phyloP scores from a whole-genome alignment of 2,797 vertebrate genomes.

The Cichlasoma orientale region DNA sequence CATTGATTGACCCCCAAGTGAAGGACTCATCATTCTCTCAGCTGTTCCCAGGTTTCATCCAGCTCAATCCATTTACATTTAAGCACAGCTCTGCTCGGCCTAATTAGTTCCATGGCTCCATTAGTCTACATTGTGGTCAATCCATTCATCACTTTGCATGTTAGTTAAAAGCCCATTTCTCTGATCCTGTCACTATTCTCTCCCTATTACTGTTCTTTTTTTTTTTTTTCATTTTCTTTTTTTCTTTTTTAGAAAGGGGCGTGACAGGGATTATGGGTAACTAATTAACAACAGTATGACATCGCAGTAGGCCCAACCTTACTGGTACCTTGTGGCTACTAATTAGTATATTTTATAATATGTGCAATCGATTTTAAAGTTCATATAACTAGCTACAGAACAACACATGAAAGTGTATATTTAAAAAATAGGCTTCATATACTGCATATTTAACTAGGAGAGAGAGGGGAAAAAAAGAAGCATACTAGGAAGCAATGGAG shows the following conservation, averaged over 20 bases:
- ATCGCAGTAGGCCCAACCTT: slow-evolving; percentile 24
- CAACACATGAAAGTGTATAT: not conserved
- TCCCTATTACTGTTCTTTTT: slow-evolving; percentile 61
- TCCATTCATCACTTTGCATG: slow-evolving; percentile 81
- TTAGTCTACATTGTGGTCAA: slow-evolving; percentile 80
- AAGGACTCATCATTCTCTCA: slow-evolving; percentile 81
- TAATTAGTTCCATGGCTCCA: slow-evolving; percentile 85
- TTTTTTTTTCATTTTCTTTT: not conserved
- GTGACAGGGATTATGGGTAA: slow-evolving; percentile 59
- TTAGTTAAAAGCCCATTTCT: slow-evolving; percentile 80
- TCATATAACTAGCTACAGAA: not conserved
- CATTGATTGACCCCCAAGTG: slow-evolving; percentile 78
- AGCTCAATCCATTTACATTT: slow-evolving; percentile 85
- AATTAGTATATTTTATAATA: slow-evolving; percentile 9
- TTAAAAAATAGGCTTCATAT: not conserved
- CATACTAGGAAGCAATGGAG: slow-evolving; percentile 29
- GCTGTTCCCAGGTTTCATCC: slow-evolving; percentile 69
- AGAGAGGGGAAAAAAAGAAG: slow-evolving; percentile 18
- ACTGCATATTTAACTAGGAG: not conserved
- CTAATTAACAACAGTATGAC: slow-evolving; percentile 56
- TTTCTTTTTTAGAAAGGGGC: slow-evolving; percentile 20
- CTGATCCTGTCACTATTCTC: slow-evolving; percentile 69
- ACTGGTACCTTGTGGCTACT: slow-evolving; percentile 13
- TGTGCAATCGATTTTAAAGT: not conserved
- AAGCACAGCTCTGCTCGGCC: slow-evolving; percentile 80